These are phyloP conservation scores for Brachionus calyciflorus DNA, from an alignment of 1,140 invertebrate genomes.

Conservation along the genomic window DNA sequence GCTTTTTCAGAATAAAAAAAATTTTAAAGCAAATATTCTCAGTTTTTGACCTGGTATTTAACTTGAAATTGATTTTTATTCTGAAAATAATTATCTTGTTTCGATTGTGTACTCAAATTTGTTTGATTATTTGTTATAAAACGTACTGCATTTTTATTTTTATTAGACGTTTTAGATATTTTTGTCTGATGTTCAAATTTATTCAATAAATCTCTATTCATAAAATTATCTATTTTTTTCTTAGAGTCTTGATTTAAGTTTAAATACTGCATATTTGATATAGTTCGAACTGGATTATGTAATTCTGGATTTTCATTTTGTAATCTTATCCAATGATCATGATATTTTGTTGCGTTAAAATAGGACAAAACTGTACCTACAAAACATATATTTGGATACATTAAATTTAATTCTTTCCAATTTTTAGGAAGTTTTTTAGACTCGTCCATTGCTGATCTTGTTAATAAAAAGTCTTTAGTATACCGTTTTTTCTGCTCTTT, in stretches of 20 bases:
- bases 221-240: no score
- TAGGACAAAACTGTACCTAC: slow-evolving; percentile 11
- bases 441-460: background rate
- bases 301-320: slow-evolving; percentile 37
- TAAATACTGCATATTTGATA: slow-evolving; percentile 15
- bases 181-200: no score
- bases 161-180: no score
- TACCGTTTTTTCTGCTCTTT: background rate
- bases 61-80: no score
- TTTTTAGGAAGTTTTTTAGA: slow-evolving; percentile 30
- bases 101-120: no score
- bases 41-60: no score
- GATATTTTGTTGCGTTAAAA: slow-evolving; percentile 15
- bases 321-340: slow-evolving; percentile 33
- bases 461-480: background rate
- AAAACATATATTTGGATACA: slow-evolving; percentile 43
- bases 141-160: no score
- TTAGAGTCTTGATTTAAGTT: background rate
- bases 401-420: slow-evolving; percentile 11
- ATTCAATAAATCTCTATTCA: no score
- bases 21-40: no score
- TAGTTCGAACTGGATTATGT: slow-evolving; percentile 18
- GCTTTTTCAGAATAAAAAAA: no score
- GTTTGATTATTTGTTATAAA: no score
- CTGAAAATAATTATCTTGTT: no score